A percentile compares a stretch with the other conserved stretches of the same genome.
Evolutionary conservation across 2,888 invertebrate species (phyloP).

Genomic region (Invenusta paracnida): DNA sequence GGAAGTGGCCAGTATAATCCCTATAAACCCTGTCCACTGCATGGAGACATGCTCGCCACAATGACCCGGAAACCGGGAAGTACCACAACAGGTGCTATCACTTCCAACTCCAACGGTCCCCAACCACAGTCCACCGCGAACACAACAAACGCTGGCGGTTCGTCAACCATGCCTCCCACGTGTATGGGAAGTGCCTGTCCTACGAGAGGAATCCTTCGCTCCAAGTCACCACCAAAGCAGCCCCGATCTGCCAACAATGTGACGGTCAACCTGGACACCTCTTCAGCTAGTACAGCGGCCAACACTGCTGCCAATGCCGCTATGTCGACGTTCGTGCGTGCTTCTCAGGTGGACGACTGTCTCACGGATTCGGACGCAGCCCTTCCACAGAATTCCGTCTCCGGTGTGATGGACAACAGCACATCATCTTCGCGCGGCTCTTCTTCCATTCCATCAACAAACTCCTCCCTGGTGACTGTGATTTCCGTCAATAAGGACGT

Average conservation of each 20-base stretch:
- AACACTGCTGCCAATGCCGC: neutral
- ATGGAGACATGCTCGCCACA: constrained; percentile 32
- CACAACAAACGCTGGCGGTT: neutral
- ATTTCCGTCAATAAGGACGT: neutral
- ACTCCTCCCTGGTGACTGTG: neutral
- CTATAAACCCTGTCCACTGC: constrained; percentile 38
- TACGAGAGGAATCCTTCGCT: neutral
- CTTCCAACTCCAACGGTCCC: neutral
- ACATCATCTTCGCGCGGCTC: too few relatives aligned
- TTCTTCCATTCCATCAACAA: neutral
- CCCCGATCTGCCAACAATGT: neutral
- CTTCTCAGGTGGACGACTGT: neutral
- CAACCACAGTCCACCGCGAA: neutral
- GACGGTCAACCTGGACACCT: neutral
- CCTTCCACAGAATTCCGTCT: neutral
- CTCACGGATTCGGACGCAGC: neutral
- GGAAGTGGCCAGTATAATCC: neutral
- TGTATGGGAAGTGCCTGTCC: neutral
- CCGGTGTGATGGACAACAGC: too few relatives aligned
- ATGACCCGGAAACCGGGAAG: neutral
- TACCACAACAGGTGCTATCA: too few relatives aligned
- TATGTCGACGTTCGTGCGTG: neutral
- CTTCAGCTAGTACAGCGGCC: neutral
- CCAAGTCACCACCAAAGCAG: neutral
- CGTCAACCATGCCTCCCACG: neutral